Percentiles rank a stretch among this genome's conserved stretches.
These are phyloP conservation scores for Camponotus pennsylvanicus DNA, from an alignment of 1,140 invertebrate species.

Conservation along the genomic window DNA sequence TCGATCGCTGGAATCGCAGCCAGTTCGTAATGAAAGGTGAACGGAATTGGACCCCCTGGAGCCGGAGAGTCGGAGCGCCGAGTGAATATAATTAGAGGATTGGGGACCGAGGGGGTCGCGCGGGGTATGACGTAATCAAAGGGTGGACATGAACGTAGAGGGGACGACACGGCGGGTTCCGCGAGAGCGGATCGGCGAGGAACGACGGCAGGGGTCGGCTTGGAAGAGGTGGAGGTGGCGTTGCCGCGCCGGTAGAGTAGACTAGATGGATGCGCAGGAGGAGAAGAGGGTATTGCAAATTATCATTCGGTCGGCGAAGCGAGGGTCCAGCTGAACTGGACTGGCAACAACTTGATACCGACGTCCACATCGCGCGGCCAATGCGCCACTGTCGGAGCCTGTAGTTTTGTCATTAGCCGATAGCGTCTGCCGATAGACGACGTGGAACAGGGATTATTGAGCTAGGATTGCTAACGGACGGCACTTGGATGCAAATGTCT, in stretches of 20 bases:
- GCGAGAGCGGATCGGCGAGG: slow-evolving; percentile 62
- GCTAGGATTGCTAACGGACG: slow-evolving; percentile 83
- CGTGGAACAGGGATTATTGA: slow-evolving; percentile 84
- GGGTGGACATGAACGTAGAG: slow-evolving; percentile 80
- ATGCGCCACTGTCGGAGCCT: slow-evolving; percentile 80
- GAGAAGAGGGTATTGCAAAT: slow-evolving; percentile 81
- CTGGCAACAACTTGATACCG: slow-evolving; percentile 85
- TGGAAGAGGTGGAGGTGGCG: slow-evolving; percentile 64
- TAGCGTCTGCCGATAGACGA: slow-evolving; percentile 84
- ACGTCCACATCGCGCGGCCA: slow-evolving; percentile 69
- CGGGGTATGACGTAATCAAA: slow-evolving; percentile 84
- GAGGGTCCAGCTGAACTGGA: slow-evolving; percentile 82
- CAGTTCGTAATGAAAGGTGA: slow-evolving; percentile 86
- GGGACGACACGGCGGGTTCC: slow-evolving; percentile 64
- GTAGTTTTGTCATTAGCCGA: slow-evolving; percentile 87
- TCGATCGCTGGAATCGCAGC: slow-evolving; percentile 85
- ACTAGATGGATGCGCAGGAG: slow-evolving; percentile 45
- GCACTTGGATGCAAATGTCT: slow-evolving; percentile 82
- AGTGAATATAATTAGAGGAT: slow-evolving; percentile 86
- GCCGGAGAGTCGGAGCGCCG: slow-evolving; percentile 81
- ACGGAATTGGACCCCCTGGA: slow-evolving; percentile 85
- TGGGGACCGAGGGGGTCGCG: slow-evolving; percentile 77
- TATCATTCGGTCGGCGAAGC: slow-evolving; percentile 83
- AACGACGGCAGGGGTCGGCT: slow-evolving; percentile 62
- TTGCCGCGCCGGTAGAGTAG: slow-evolving; percentile 55